Percentiles rank a stretch among this genome's conserved stretches.
Evolutionary conservation across 2,888 invertebrate species (phyloP).

Genomic region (Pyrochroa serraticornis): DNA sequence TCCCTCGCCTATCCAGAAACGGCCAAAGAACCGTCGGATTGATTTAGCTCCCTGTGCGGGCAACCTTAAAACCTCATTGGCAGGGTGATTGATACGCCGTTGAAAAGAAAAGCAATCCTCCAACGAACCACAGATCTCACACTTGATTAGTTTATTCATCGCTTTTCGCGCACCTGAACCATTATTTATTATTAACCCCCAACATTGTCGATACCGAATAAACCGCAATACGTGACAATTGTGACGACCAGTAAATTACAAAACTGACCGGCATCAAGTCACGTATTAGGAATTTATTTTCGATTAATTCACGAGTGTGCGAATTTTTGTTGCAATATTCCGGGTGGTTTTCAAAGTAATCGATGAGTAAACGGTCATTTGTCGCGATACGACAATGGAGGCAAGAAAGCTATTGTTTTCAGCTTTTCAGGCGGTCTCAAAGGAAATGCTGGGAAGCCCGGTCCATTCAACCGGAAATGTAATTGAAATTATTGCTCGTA

Average conservation of each 20-base stretch:
- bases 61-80: slow-evolving; percentile 23
- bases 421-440: slow-evolving; percentile 7
- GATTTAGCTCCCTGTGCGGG: slow-evolving; percentile 15
- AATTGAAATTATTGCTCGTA: slow-evolving; percentile 8
- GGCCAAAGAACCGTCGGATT: slow-evolving; percentile 10
- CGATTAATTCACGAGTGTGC: slow-evolving; percentile 10
- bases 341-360: background rate
- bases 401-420: slow-evolving; percentile 16
- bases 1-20: slow-evolving; percentile 2
- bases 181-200: background rate
- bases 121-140: slow-evolving; percentile 10
- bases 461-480: slow-evolving; percentile 1
- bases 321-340: background rate
- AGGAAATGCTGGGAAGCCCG: slow-evolving; percentile 11
- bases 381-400: slow-evolving; percentile 13
- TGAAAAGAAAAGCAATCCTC: slow-evolving; percentile 10
- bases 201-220: slow-evolving; percentile 1
- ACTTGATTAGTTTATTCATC: slow-evolving; percentile 23
- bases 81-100: slow-evolving; percentile 19
- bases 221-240: slow-evolving; percentile 17
- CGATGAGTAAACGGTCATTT: slow-evolving; percentile 20
- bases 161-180: slow-evolving; percentile 14
- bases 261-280: slow-evolving; percentile 4
- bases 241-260: slow-evolving; percentile 12
- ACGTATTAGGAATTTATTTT: slow-evolving; percentile 25